These are phyloP conservation scores for Watsonalla binaria DNA, from an alignment of 2,888 invertebrate species.

Conservation along the genomic window DNA sequence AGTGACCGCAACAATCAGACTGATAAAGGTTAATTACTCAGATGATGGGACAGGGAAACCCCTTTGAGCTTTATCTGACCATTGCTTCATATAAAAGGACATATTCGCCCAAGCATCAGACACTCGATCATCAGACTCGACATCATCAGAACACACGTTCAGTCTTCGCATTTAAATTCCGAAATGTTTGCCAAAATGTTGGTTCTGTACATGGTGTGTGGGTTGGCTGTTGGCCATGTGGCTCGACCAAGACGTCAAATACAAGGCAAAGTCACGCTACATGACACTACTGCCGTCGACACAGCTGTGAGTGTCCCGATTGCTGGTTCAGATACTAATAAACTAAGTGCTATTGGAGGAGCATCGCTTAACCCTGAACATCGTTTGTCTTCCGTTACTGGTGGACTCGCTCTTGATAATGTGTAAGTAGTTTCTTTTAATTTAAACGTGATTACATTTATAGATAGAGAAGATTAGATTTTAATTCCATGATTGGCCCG, in stretches of 20 bases:
- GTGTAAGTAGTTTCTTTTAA: conserved; percentile 30
- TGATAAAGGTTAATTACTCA: not conserved
- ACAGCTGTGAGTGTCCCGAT: conserved; percentile 29
- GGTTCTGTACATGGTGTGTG: not conserved
- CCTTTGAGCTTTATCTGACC: not conserved
- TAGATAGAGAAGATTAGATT: no score
- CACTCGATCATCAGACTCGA: not conserved
- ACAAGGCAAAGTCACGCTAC: conserved; percentile 21
- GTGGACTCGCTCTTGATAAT: conserved; percentile 42
- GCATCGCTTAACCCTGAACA: conserved; percentile 18
- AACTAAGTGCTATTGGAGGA: conserved; percentile 34
- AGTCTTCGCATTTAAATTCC: not conserved
- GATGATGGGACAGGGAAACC: not conserved
- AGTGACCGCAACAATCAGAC: not conserved
- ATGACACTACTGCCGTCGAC: conserved; percentile 29
- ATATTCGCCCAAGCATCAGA: not conserved
- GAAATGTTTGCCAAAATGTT: not conserved
- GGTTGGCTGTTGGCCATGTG: not conserved
- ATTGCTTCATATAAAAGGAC: not conserved
- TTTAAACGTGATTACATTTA: not conserved
- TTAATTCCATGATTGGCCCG: no score
- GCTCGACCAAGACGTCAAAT: conserved; percentile 22
- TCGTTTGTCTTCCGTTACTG: conserved; percentile 24
- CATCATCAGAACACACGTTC: no score
- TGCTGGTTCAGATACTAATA: conserved; percentile 26